Conservation (phyloP, 2,888 invertebrate genomes). For the Omphaloscelis lunosa region DNA sequence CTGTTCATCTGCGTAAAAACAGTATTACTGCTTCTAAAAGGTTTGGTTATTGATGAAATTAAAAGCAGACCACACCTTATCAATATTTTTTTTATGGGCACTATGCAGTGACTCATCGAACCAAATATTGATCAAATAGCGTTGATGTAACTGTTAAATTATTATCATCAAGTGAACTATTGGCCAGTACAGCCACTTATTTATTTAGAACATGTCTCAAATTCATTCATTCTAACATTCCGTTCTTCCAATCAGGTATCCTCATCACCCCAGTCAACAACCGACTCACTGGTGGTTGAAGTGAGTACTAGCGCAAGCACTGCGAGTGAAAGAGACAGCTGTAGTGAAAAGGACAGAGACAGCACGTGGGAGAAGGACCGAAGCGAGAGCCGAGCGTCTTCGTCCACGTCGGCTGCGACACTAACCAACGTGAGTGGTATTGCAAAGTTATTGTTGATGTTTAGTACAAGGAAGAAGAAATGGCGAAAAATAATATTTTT, state of each 20-base stretch:
- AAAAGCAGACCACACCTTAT: background rate
- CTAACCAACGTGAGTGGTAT: conserved; percentile 91
- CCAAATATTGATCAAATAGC: background rate
- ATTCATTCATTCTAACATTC: background rate
- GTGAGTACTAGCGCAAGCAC: conserved; percentile 84
- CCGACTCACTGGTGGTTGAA: conserved; percentile 82
- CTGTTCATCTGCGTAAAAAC: background rate
- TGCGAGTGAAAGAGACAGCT: conserved; percentile 83
- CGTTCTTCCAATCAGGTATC: conserved; percentile 48
- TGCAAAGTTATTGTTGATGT: background rate
- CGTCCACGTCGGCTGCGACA: conserved; percentile 90
- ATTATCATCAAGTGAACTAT: background rate
- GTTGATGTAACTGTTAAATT: background rate
- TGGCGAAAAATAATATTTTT: background rate
- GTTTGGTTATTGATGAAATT: background rate
- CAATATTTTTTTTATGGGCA: background rate
- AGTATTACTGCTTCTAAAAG: background rate
- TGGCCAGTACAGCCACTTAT: background rate
- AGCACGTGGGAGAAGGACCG: conserved; percentile 87
- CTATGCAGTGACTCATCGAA: background rate
- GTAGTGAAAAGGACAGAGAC: conserved; percentile 87
- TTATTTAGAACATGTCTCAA: no score
- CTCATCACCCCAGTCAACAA: conserved; percentile 78
- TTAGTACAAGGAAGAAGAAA: background rate
- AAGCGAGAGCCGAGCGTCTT: conserved; percentile 85